Base-by-base conservation (phyloP, 1,140 invertebrate genomes). In the Bactericera cockerelli region DNA sequence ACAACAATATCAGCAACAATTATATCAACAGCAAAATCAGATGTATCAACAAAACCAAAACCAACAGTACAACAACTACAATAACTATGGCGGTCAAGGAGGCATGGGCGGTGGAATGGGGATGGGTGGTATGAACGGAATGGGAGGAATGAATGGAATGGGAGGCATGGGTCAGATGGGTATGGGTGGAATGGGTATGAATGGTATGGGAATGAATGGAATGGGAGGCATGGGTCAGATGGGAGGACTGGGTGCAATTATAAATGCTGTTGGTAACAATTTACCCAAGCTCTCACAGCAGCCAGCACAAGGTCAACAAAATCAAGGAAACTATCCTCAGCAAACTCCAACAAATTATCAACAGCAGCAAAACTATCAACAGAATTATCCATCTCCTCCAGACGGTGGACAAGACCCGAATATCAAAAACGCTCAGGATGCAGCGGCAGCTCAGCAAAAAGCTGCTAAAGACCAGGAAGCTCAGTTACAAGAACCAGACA, bases 151-250 rank as follows among this genome's bases (percentile, higher is more conserved):
- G 42, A 49, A 49, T n/a, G 42, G 42, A 19, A 49, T 49, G 42
- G 42, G 42, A 6, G 42, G 42, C n/a, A 49, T 49, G 42, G 22
- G 22, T 49, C 10, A 16, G 16, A 49, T 49, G 42, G 42, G 42
- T 49, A 49, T 49, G 42, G 19, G 19, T 49, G 42, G 42, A 19
- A 49, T 49, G 42, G 42, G 42, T 19, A 49, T 49, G 42, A 49
- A 49, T 49, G 42, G 42, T 19, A 49, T 49, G 42, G 42, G 42
- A 6, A 49, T 49, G 42, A 49, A 49, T n/a, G 42, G 42, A 49
- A 49, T 49, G 42, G 42, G 42, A 49, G 42, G 42, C 8, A 49
- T 49, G 42, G 42, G 42, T 6, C 42, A 49, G 19, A 49, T 49
- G 42, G 42, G 42, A 19, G 42, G 42, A 10, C 4, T 49, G n/a